A percentile compares a stretch with the other conserved stretches of the same genome.
These are phyloP conservation scores for Calliopum simillimum DNA, from an alignment of 2,888 invertebrate genomes.

Conservation along the genomic window DNA sequence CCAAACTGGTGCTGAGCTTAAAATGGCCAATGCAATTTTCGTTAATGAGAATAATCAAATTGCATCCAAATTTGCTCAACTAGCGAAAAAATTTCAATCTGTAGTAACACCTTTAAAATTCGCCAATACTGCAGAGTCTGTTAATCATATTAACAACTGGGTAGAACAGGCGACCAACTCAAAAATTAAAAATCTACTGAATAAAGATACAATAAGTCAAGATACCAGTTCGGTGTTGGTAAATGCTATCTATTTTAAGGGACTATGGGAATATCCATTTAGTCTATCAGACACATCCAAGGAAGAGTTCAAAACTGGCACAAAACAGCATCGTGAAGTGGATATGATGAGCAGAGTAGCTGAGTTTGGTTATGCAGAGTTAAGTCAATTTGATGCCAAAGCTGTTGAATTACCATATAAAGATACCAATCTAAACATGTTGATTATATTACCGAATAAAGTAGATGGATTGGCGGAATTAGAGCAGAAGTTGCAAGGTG, in stretches of 20 bases:
- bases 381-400: slow-evolving; percentile 69
- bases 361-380: slow-evolving; percentile 68
- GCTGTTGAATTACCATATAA: slow-evolving; percentile 80
- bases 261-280: slow-evolving; percentile 79
- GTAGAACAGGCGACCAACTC: slow-evolving; percentile 82
- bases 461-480: slow-evolving; percentile 74
- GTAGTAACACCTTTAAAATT: slow-evolving; percentile 76
- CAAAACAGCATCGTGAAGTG: slow-evolving; percentile 68
- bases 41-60: slow-evolving; percentile 71
- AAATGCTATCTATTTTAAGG: slow-evolving; percentile 90
- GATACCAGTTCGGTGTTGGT: slow-evolving; percentile 79
- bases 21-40: slow-evolving; percentile 81
- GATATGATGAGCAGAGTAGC: slow-evolving; percentile 79
- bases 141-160: slow-evolving; percentile 81
- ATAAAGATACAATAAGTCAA: slow-evolving; percentile 69
- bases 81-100: slow-evolving; percentile 75
- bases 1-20: slow-evolving; percentile 52
- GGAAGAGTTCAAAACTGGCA: slow-evolving; percentile 74
- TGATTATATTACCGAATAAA: slow-evolving; percentile 79
- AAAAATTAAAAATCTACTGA: slow-evolving; percentile 83
- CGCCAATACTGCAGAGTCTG: slow-evolving; percentile 66
- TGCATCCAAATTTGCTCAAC: slow-evolving; percentile 70
- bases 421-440: slow-evolving; percentile 77
- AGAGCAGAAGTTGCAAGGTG: slow-evolving; percentile 72
- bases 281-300: slow-evolving; percentile 70